These are phyloP conservation scores for Apis laboriosa DNA, from an alignment of 1,140 invertebrate species.

Conservation along the genomic window DNA sequence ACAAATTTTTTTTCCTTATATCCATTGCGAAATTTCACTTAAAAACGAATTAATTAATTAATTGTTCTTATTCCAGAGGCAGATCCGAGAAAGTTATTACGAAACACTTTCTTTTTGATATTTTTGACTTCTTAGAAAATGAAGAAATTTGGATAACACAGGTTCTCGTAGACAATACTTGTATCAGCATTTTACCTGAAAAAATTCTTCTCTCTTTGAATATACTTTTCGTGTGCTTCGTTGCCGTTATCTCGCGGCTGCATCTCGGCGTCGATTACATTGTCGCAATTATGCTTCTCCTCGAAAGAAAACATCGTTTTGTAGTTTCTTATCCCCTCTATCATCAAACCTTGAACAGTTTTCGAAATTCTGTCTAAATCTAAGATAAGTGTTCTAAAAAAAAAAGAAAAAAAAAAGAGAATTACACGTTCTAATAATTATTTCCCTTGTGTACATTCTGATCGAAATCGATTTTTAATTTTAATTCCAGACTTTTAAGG, in stretches of 20 bases:
- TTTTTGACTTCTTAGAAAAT: neutral
- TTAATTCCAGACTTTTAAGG: too few species aligned
- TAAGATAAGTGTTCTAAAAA: neutral
- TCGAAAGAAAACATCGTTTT: conserved; percentile 22
- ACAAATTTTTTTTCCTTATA: neutral
- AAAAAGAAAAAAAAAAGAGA: too few species aligned
- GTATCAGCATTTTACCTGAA: neutral
- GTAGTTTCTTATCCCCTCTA: neutral
- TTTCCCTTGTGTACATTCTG: too few species aligned
- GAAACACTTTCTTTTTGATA: neutral
- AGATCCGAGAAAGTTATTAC: neutral
- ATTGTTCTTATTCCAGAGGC: neutral
- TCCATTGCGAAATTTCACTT: neutral
- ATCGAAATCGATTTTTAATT: too few species aligned
- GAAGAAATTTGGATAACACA: neutral
- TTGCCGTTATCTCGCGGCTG: conserved; percentile 4
- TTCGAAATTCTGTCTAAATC: neutral
- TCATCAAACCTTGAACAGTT: too few species aligned
- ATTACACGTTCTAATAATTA: too few species aligned
- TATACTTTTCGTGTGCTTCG: conserved; percentile 13
- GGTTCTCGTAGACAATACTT: neutral
- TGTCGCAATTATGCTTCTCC: conserved; percentile 27
- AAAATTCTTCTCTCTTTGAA: neutral
- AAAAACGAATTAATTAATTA: neutral
- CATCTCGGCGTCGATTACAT: conserved; percentile 24